Base-by-base conservation (phyloP, 2,797 vertebrate genomes). In the Petrocephalus schoutedeni region DNA sequence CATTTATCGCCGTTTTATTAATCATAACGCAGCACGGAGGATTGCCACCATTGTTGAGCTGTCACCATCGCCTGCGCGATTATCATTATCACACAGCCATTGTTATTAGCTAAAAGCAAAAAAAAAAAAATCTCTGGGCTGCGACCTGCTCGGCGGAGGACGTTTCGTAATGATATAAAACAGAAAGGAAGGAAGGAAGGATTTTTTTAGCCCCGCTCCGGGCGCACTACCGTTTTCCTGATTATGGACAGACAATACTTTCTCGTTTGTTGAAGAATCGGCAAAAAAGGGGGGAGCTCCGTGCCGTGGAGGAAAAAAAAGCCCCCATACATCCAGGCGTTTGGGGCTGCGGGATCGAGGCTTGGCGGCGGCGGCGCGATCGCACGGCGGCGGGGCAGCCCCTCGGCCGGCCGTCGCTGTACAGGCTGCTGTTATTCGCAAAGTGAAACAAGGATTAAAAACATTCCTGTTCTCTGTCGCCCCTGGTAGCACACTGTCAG, bases 171-270 rank as follows among this genome's bases (percentile, higher is more conserved):
- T 93, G 93, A 93, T 93, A 91, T 91, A 89, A 95, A 94, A 94
- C 91, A 93, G 93, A 95, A 92, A 95, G 94, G 94, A 95, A 95
- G 94, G 94, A 95, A 95, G 94, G 93, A 95, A 94, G 94, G 93
- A 90, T 91, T 89, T 95, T 94, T 94, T 94, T 90, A 88, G 89
- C 82, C 88, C 92, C 91, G 91, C 88, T 77, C 91, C 89, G 92
- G 89, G 92, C 93, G 89, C 89, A 90, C 90, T 92, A 91, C 92
- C 92, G 92, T 94, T 93, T 93, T 92, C 93, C 93, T 94, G 95
- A 87, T 87, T 91, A 92, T 93, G 93, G 89, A 91, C 89, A 87
- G 86, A 93, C 92, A 93, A 91, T 90, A 94, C 90, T 91, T 91
- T 90, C 87, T 91, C 86, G 88, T 91, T 90, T 91, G 89, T 90